phyloP scores from a whole-genome alignment of 2,113 vertebrate species.

The Gopherus evgoodei region DNA sequence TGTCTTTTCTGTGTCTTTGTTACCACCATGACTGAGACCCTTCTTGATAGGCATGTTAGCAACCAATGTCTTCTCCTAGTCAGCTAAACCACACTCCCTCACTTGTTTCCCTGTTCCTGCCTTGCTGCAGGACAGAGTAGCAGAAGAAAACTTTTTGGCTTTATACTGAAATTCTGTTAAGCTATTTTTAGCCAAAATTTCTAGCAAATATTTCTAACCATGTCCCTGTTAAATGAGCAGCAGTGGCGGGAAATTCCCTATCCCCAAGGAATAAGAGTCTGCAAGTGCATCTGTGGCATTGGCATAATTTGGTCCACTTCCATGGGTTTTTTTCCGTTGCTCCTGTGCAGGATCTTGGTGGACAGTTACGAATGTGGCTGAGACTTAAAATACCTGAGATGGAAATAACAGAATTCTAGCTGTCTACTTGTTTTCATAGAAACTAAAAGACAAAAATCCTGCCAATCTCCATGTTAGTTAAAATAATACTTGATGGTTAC shows the following conservation, averaged over 20 bases:
- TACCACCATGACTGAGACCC: not conserved
- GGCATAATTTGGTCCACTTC: not conserved
- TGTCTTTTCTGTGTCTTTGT: not conserved
- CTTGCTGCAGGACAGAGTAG: not conserved
- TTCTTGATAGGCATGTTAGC: not conserved
- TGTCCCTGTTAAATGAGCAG: not conserved
- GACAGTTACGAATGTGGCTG: not conserved
- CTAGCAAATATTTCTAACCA: conserved; percentile 1
- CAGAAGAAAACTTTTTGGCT: not conserved
- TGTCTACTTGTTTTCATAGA: not conserved
- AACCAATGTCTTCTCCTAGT: not conserved
- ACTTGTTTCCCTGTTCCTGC: not conserved
- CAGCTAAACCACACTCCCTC: not conserved
- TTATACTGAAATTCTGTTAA: not conserved
- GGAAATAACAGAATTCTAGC: not conserved
- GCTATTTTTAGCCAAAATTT: not conserved
- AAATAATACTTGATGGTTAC: not conserved
- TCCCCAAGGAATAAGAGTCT: not conserved
- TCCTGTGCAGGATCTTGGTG: not conserved
- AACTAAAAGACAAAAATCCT: not conserved
- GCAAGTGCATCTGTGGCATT: not conserved
- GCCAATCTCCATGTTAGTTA: not conserved
- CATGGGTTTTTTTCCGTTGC: not conserved
- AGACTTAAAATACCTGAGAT: not conserved
- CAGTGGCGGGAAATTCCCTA: not conserved